phyloP scores from a whole-genome alignment of 2,888 invertebrate species.

The Teleogryllus oceanicus region DNA sequence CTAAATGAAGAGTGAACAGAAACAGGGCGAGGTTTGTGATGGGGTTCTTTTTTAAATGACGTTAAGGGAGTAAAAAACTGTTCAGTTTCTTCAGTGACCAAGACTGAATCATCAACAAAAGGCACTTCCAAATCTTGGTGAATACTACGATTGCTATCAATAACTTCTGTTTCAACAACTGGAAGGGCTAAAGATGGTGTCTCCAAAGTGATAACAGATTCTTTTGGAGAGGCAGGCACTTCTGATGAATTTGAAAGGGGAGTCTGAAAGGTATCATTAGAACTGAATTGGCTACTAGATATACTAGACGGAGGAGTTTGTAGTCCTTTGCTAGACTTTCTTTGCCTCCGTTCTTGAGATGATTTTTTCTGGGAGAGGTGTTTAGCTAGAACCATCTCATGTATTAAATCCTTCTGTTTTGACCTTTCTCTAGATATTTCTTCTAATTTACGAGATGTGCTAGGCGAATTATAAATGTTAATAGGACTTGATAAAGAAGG shows the following conservation, averaged over 20 bases:
- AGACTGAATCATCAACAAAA: conserved; percentile 33
- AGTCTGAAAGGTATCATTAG: background rate
- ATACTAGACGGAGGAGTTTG: conserved; percentile 1
- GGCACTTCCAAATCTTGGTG: conserved; percentile 36
- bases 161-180: background rate
- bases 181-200: background rate
- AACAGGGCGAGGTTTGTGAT: conserved; percentile 36
- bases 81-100: conserved; percentile 32
- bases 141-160: conserved; percentile 24
- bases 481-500: conserved; percentile 42
- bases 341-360: conserved; percentile 49
- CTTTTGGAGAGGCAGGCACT: conserved; percentile 2
- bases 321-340: background rate
- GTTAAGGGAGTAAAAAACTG: conserved; percentile 37
- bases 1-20: conserved; percentile 38
- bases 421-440: conserved; percentile 75
- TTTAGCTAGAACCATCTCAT: conserved; percentile 78
- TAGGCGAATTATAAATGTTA: conserved; percentile 47
- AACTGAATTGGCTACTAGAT: background rate
- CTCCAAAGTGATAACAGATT: background rate
- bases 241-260: background rate
- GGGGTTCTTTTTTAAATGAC: conserved; percentile 34
- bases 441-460: conserved; percentile 65
- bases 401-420: conserved; percentile 77
- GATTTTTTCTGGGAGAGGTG: conserved; percentile 63